Percentiles rank a stretch among this genome's conserved stretches.
Evolutionary conservation across 2,888 invertebrate species (phyloP).

Genomic region (Hydrotaea cyrtoneurina): DNA sequence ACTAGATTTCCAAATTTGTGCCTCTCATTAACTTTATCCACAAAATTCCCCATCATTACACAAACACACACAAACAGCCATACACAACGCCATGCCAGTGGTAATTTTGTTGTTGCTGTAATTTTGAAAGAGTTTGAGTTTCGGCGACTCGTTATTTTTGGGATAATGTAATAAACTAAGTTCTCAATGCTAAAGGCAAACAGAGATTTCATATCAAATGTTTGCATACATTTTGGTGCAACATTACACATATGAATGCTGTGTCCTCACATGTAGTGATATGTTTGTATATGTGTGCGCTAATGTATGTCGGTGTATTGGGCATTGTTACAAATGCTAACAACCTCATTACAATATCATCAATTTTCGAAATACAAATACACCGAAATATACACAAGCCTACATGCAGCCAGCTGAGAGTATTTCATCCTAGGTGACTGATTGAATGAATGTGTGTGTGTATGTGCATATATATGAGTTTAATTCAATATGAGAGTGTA

Average conservation of each 20-base stretch:
- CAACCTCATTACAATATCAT: conserved; percentile 56
- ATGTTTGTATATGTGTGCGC: background rate
- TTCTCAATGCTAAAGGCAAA: conserved; percentile 28
- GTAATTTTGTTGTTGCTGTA: conserved; percentile 3
- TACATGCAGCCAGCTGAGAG: no score
- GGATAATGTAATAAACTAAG: conserved; percentile 15
- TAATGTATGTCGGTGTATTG: conserved; percentile 18
- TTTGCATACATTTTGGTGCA: conserved; percentile 26
- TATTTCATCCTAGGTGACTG: no score
- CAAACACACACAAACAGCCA: background rate
- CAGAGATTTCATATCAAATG: conserved; percentile 38
- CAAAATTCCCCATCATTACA: conserved; percentile 23
- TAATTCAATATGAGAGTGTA: background rate
- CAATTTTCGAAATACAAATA: conserved; percentile 40
- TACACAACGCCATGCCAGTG: background rate
- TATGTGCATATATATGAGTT: background rate
- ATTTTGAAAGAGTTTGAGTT: background rate
- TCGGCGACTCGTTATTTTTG: background rate
- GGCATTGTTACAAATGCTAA: conserved; percentile 50
- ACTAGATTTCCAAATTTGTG: conserved; percentile 8
- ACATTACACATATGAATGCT: conserved; percentile 24
- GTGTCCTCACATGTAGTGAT: background rate
- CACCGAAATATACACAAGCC: background rate
- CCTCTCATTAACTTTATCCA: conserved; percentile 22
- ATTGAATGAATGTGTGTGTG: background rate